Evolutionary conservation across 2,797 vertebrate genomes (phyloP).

Genomic region (Myotis planiceps): DNA sequence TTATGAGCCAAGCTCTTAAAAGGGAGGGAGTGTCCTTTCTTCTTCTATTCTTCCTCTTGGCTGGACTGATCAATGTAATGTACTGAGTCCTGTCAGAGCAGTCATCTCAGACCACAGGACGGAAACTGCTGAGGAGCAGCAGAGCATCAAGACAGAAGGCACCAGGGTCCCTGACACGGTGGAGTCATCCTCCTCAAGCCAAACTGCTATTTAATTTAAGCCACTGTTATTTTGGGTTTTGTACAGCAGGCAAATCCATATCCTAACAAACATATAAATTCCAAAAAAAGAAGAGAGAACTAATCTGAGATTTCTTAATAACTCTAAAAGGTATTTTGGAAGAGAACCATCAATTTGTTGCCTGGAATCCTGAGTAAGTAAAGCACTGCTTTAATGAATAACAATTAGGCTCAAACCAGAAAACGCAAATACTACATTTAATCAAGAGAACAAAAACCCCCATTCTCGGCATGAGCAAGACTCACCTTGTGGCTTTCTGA

Average conservation of each 20-base stretch:
- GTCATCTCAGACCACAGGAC: background rate
- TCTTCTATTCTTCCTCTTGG: background rate
- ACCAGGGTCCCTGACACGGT: background rate
- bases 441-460: background rate
- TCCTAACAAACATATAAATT: background rate
- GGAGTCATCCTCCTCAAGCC: background rate
- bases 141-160: background rate
- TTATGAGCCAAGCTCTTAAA: conserved; percentile 9
- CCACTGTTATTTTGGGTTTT: background rate
- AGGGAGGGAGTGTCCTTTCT: background rate
- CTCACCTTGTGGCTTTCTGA: conserved; percentile 72
- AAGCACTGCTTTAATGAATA: background rate
- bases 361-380: background rate
- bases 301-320: background rate
- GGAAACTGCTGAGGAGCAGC: background rate
- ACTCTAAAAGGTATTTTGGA: background rate
- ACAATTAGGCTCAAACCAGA: background rate
- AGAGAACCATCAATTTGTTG: background rate
- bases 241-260: background rate
- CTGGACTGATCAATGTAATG: background rate
- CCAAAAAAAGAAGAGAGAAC: background rate
- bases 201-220: conserved; percentile 11
- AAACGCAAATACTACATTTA: background rate
- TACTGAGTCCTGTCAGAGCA: background rate
- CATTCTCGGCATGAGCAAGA: background rate